phyloP scores from a whole-genome alignment of 2,888 invertebrate species.

The Eugnorisma glareosa region DNA sequence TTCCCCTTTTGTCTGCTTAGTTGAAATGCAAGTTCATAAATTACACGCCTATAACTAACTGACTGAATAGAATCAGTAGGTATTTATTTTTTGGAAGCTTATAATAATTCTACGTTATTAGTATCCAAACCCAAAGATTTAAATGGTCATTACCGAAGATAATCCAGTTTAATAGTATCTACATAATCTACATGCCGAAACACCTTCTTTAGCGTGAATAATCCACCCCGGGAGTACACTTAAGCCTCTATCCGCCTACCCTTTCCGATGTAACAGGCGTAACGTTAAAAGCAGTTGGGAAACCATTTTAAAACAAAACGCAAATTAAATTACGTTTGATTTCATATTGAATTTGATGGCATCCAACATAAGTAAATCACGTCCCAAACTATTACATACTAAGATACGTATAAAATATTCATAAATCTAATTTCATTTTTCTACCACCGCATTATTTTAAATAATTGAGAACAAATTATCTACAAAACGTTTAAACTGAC shows the following conservation, averaged over 20 bases:
- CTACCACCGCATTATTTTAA: not conserved
- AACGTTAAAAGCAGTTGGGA: not conserved
- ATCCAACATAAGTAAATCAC: not conserved
- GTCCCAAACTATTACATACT: not conserved
- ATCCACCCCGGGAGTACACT: not conserved
- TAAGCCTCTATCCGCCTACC: not conserved
- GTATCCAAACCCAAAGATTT: not conserved
- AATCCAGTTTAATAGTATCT: not conserved
- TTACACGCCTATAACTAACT: no score
- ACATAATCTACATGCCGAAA: not conserved
- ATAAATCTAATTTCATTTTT: no score
- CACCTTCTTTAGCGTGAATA: not conserved
- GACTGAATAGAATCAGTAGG: not conserved
- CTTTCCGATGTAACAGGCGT: not conserved
- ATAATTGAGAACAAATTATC: not conserved
- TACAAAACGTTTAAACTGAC: constrained; percentile 38
- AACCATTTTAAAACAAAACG: not conserved
- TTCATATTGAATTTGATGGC: not conserved
- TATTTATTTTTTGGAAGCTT: not conserved
- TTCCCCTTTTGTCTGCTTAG: constrained; percentile 55
- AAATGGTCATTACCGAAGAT: not conserved
- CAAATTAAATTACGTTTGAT: not conserved
- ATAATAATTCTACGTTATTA: not conserved
- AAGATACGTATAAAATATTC: not conserved
- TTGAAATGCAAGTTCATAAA: not conserved